Evolutionary conservation across 2,888 invertebrate genomes (phyloP), one percentile per base, ranked within the genome.

Genomic region (Lampropteryx suffumata): DNA sequence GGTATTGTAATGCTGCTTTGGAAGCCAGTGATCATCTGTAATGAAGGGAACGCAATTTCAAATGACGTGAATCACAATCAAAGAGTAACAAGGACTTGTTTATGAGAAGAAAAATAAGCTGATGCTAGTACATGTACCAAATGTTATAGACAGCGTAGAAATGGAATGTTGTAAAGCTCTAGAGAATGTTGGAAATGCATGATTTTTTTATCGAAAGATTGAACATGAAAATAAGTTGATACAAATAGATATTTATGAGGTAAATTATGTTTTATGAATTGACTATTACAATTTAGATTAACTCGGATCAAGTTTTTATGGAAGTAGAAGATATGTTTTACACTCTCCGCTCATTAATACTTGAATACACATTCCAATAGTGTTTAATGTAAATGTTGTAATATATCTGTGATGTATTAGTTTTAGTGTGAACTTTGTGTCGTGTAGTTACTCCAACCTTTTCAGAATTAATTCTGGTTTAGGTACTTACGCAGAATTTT

Each of bases 11-110:
- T 40, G 83, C 87, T 0, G 89, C 82, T 26, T 62, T 89, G 11
- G 89, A 90, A 49, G 84, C 83, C 43, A 88, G 81, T 56, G 89
- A 90, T 41, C 87, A 90, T 72, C 79, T 90, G 78, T 88, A 83
- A 71, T 50, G 26, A 30, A 14, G 1, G 7, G 14, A 11, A 14
- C 12, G 21, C 8, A 13, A 37, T 10, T 9, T n/a, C 6, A 17
- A 17, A 17, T 17, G 3, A 30, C 5, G 21, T 33, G 12, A 13
- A 27, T 14, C 34, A 34, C 5, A 45, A 37, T 30, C 4, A 28
- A 21, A 14, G 26, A 36, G 3, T 6, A 14, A 45, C 17, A 35
- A 10, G 34, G 9, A 37, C 27, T 37, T 46, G 14, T 24, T n/a
- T n/a, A n/a, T n/a, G n/a, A n/a, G n/a, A n/a, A n/a, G n/a, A n/a